Evolutionary conservation across 2,888 invertebrate species (phyloP).

Genomic region (Pristionchus arcanus): DNA sequence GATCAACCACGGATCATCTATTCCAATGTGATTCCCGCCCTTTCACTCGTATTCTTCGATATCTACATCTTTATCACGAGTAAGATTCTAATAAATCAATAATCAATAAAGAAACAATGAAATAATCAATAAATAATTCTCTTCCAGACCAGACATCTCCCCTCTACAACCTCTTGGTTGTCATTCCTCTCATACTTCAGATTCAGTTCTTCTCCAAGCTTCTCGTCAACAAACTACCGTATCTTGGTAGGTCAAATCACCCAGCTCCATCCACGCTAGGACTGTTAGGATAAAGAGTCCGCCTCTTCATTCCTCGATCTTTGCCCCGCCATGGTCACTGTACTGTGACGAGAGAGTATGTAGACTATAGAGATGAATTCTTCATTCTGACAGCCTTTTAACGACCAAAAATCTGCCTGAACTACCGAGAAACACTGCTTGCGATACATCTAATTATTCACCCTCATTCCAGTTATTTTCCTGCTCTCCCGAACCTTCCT

Average conservation of each 20-base stretch:
- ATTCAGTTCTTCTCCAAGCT: conserved; percentile 21
- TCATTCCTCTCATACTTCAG: background rate
- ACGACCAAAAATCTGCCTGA: too few relatives aligned
- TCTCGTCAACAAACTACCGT: conserved; percentile 37
- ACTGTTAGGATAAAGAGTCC: too few relatives aligned
- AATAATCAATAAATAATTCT: background rate
- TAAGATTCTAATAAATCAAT: background rate
- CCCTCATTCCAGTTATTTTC: background rate
- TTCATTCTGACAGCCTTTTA: too few relatives aligned
- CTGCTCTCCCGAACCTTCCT: background rate
- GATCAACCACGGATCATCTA: background rate
- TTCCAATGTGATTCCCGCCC: conserved; percentile 15
- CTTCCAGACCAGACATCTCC: background rate
- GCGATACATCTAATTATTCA: too few relatives aligned
- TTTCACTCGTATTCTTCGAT: conserved; percentile 23
- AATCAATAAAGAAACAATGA: background rate
- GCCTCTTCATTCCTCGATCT: too few relatives aligned
- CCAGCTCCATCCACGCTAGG: background rate
- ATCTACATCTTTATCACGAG: conserved; percentile 5
- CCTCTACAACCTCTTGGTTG: background rate
- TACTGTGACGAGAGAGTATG: too few relatives aligned
- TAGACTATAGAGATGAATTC: too few relatives aligned
- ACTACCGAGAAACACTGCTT: too few relatives aligned
- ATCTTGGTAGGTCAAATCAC: conserved; percentile 20
- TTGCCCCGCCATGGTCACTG: too few relatives aligned